Evolutionary conservation across 2,113 vertebrate species (phyloP), one percentile per base, ranked within the genome.

Genomic region (Chloebia gouldiae): DNA sequence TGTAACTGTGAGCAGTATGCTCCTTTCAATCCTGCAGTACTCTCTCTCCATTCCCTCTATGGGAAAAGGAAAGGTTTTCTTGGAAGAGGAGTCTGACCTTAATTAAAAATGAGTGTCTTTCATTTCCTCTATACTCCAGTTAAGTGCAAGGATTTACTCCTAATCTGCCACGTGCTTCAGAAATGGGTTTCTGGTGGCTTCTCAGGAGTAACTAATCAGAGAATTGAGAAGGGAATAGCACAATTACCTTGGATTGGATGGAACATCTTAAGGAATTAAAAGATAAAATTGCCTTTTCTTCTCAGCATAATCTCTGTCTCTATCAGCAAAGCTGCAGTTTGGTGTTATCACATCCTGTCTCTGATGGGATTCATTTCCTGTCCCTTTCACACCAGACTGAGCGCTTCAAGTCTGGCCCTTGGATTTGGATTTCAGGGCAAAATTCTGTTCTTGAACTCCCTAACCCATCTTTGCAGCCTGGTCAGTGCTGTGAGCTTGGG

Each of bases 191-290:
- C 30, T 73, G 82, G 59, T 85, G 72, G 44, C 66, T 92, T 45
- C 31, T 44, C 1, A 27, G 51, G 66, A 83, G 37, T 31, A 82
- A 87, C 78, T 92, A 37, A 82, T 73, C 5, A 5, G 85, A 44
- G 82, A 51, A 75, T 88, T 70, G 82, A 83, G 90, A 77, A 90
- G 76, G 66, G 4, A 0, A 30, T 45, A 82, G 31, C 25, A 11
- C 25, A 51, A 86, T 95, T 93, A 24, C 72, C 44, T 37, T 20
- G 72, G 80, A 76, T 95, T 2, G 0, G 72, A 71, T 86, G 92
- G 86, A 89, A 13, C 56, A 40, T 86, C 83, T 90, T 53, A 94
- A 79, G 80, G 94, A 86, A 84, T 93, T 95, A 92, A 92, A 63
- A 88, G 93, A 81, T 84, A 69, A 92, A 93, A 61, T 53, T 71